A percentile compares a stretch with the other conserved stretches of the same genome.
Conservation (phyloP, 2,888 invertebrate genomes). For the Mimas tiliae region DNA sequence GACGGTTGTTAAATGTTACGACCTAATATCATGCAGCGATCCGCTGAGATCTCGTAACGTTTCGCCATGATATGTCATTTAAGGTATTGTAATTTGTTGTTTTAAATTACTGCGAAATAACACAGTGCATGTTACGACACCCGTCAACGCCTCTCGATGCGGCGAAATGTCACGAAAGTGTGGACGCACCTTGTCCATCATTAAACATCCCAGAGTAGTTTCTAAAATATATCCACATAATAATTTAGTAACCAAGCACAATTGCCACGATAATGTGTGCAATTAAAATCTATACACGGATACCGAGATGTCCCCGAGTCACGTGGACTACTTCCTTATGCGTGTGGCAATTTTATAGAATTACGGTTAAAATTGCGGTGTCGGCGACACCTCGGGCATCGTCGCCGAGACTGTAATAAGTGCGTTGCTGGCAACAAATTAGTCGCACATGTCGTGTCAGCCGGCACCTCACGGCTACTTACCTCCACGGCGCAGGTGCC, state of each 20-base stretch:
- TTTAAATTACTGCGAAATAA: no score
- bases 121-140: no score
- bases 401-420: constrained; percentile 71
- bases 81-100: no score
- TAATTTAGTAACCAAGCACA: constrained; percentile 3
- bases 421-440: constrained; percentile 76
- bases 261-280: constrained; percentile 16
- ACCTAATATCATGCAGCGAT: no score
- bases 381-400: constrained; percentile 77
- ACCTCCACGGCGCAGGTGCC: constrained; percentile 68
- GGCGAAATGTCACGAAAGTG: no score
- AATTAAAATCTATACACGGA: constrained; percentile 37
- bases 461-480: constrained; percentile 67
- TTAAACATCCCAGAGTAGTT: no score
- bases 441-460: constrained; percentile 81
- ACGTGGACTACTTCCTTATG: constrained; percentile 61
- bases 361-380: constrained; percentile 72
- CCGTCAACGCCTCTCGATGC: no score
- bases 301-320: constrained; percentile 51
- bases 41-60: no score
- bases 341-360: constrained; percentile 75
- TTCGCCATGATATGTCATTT: no score
- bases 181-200: no score
- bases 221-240: neutral
- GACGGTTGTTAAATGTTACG: no score